phyloP scores from a whole-genome alignment of 2,888 invertebrate species.

The Flabesymbios commensalis region DNA sequence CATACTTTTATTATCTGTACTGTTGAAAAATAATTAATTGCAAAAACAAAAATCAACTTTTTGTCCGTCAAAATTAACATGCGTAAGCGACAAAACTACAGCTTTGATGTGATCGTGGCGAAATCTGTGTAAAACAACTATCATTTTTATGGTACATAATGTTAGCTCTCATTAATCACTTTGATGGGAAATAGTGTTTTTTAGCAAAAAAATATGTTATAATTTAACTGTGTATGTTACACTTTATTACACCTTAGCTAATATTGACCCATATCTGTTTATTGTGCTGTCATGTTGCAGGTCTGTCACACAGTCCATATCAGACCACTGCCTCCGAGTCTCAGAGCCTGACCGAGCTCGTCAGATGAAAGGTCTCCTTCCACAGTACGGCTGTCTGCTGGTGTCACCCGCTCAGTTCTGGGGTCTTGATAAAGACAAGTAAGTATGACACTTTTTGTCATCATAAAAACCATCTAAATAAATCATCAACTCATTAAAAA shows the following conservation, averaged over 20 bases:
- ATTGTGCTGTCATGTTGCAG: constrained; percentile 1
- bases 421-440: constrained; percentile 62
- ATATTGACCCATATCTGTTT: background rate
- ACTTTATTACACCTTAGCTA: too few species aligned
- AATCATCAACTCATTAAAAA: background rate
- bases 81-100: too few species aligned
- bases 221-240: too few species aligned
- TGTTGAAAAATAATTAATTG: background rate
- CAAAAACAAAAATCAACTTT: too few species aligned
- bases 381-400: constrained; percentile 88
- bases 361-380: constrained; percentile 65
- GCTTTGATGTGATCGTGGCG: too few species aligned
- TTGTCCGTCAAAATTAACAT: too few species aligned
- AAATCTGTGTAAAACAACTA: too few species aligned
- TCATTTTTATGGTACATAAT: background rate
- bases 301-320: constrained; percentile 64
- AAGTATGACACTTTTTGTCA: background rate
- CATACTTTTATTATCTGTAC: background rate
- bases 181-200: too few species aligned
- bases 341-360: constrained; percentile 67
- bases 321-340: constrained; percentile 83
- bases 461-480: background rate
- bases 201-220: too few species aligned
- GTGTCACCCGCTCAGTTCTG: constrained; percentile 93
- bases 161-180: too few species aligned